These are phyloP conservation scores for Laspeyria flexula DNA, from an alignment of 2,888 invertebrate genomes.

Conservation along the genomic window DNA sequence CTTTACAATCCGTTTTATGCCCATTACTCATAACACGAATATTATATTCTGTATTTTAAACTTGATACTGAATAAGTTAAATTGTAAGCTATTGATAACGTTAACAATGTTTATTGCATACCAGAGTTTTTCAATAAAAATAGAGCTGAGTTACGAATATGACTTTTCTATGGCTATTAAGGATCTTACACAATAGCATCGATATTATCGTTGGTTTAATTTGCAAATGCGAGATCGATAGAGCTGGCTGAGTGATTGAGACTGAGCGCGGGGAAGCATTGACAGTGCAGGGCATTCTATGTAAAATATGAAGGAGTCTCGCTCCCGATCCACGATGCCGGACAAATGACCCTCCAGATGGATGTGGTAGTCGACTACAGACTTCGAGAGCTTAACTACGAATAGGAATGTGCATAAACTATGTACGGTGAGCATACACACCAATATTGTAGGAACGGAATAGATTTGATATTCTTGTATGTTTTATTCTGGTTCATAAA, in stretches of 20 bases:
- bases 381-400: slow-evolving; percentile 38
- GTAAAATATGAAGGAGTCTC: slow-evolving; percentile 81
- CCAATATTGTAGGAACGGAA: slow-evolving; percentile 17
- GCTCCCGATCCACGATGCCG: slow-evolving; percentile 53
- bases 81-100: slow-evolving; percentile 26
- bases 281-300: slow-evolving; percentile 81
- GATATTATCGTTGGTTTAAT: slow-evolving; percentile 72
- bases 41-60: slow-evolving; percentile 19
- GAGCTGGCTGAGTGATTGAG: slow-evolving; percentile 77
- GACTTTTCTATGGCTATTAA: slow-evolving; percentile 48
- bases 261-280: slow-evolving; percentile 67
- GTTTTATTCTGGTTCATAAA: not conserved
- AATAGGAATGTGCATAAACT: slow-evolving; percentile 37
- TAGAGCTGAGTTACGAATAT: slow-evolving; percentile 42
- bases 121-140: slow-evolving; percentile 33
- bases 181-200: slow-evolving; percentile 45
- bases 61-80: slow-evolving; percentile 10
- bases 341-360: slow-evolving; percentile 53
- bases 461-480: slow-evolving; percentile 20
- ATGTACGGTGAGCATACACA: slow-evolving; percentile 9
- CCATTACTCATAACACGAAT: slow-evolving; percentile 32
- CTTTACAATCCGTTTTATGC: slow-evolving; percentile 43
- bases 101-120: slow-evolving; percentile 19
- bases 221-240: slow-evolving; percentile 76
- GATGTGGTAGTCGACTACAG: slow-evolving; percentile 61